Evolutionary conservation across 2,888 invertebrate genomes (phyloP), one percentile per base, ranked within the genome.

Genomic region (Aphelenchoides bicaudatus): DNA sequence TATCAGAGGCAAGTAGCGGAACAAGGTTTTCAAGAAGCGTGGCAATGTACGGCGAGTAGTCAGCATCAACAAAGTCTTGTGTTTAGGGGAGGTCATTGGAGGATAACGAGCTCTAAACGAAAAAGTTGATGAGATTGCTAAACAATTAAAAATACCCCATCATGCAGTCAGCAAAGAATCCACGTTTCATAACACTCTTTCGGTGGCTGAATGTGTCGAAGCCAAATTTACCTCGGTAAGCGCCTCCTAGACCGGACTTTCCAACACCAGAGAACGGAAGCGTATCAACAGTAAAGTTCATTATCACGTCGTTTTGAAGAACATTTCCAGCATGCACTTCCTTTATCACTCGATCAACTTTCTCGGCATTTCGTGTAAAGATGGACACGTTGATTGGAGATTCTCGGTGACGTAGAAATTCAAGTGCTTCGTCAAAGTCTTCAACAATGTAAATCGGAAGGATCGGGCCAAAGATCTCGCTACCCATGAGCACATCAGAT

Each of bases 381-480:
- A 90, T 82, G 84, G 94, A 94, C 80, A 91, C 75, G 65, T 88
- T 87, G 80, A 94, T 84, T 65, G 93, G 91, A 82, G 90, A 91
- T 80, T 90, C 90, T 82, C 90, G 81, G 4, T 60, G 52, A 8
- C 57, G 56, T n/a, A 74, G 90, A 85, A 86, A n/a, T 68, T 88
- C 85, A 53, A 96, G 89, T 0, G 94, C 94, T 79, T 93, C 91
- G 62, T 87, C 88, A n/a, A 88, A 87, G 80, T 87, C 87, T 56
- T 86, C 86, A 3, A 93, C 85, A 55, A 86, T 87, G 6, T 92
- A 81, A 62, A 98, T 88, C 0, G 96, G 96, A 66, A 98, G 84
- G 72, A 98, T 86, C 2, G 96, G 96, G 0, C 96, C 96, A 81
- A 96, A 98, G 72, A 96, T 91, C 85, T 96, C 96, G 70, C 93